phyloP scores from a whole-genome alignment of 2,797 vertebrate species.

The Euphonia xanthogaster region DNA sequence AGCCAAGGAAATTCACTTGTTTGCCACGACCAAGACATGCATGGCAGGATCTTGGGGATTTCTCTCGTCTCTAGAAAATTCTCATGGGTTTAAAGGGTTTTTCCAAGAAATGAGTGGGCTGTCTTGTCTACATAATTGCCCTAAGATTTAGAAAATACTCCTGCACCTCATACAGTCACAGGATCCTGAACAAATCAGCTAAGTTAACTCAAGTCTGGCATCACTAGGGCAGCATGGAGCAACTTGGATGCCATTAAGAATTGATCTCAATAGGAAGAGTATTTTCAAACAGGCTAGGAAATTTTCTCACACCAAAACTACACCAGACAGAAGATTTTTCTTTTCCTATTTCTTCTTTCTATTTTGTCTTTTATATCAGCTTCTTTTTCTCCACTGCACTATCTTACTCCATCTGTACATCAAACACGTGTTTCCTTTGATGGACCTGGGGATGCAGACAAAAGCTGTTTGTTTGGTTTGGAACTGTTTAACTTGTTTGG shows the following conservation, averaged over 20 bases:
- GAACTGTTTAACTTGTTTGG: neutral
- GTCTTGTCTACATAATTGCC: neutral
- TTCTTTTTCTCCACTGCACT: neutral
- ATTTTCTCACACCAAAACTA: neutral
- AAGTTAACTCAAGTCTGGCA: neutral
- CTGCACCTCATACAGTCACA: neutral
- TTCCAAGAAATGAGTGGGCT: neutral
- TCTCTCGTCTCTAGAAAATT: neutral
- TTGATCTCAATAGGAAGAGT: neutral
- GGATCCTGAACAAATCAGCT: neutral
- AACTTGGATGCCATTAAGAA: neutral
- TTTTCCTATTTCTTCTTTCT: neutral
- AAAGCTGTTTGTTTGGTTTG: slow-evolving; percentile 45
- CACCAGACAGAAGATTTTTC: neutral
- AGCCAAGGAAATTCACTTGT: neutral
- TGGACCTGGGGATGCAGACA: neutral
- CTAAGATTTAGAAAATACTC: neutral
- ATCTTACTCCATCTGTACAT: neutral
- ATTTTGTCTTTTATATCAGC: neutral
- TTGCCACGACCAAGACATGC: neutral
- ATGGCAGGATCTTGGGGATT: neutral
- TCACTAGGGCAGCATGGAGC: neutral
- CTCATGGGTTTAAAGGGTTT: neutral
- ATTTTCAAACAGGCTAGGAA: neutral
- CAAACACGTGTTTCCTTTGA: neutral